Evolutionary conservation across 2,797 vertebrate genomes (phyloP).

Genomic region (Australoheros facetus): DNA sequence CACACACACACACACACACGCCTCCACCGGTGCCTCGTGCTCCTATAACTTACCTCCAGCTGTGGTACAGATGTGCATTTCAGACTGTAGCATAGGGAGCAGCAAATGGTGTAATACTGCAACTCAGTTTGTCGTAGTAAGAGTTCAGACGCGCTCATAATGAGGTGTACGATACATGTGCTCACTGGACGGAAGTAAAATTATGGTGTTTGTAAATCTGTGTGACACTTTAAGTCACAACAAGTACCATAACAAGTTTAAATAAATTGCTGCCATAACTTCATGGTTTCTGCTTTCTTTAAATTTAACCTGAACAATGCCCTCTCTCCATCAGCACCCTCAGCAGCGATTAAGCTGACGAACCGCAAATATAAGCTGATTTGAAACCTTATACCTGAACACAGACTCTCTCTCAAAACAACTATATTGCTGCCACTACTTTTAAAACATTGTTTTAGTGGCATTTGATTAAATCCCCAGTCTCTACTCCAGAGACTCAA

Average conservation of each 20-base stretch:
- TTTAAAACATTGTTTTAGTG: background rate
- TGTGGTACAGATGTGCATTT: constrained; percentile 75
- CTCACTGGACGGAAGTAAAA: background rate
- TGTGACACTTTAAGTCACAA: background rate
- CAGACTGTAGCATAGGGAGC: constrained; percentile 3
- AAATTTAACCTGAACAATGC: background rate
- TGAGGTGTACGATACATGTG: background rate
- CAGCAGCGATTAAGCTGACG: background rate
- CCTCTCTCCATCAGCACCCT: background rate
- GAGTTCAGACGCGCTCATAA: background rate
- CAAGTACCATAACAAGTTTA: background rate
- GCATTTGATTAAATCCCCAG: background rate
- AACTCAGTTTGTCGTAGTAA: background rate
- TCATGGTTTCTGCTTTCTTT: background rate
- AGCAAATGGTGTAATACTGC: background rate
- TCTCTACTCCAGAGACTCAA: background rate
- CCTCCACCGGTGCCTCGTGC: constrained; percentile 29
- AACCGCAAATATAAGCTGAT: background rate
- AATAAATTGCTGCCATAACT: background rate
- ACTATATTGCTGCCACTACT: background rate
- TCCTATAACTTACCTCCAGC: constrained; percentile 59
- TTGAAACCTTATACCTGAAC: background rate
- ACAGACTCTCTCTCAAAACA: background rate
- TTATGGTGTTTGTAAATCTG: background rate
- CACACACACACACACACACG: constrained; percentile 28